Evolutionary conservation across 2,113 vertebrate species (phyloP).

Genomic region (Megaceryle torquata): DNA sequence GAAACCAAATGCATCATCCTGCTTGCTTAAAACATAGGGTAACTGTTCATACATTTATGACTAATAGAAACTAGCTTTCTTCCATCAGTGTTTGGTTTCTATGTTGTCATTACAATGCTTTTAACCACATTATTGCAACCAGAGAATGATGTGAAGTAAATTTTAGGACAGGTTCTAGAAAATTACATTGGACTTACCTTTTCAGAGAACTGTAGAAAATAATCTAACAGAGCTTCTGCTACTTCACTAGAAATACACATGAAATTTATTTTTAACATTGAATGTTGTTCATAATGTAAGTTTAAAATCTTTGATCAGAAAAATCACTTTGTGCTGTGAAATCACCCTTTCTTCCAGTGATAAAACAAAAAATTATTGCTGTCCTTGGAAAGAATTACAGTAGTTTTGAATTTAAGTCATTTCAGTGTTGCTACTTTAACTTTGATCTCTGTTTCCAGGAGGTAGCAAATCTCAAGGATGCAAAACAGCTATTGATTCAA

Average conservation of each 20-base stretch:
- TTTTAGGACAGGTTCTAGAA: not conserved
- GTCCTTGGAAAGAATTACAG: not conserved
- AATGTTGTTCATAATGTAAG: not conserved
- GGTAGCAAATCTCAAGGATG: slow-evolving; percentile 85
- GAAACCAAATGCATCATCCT: not conserved
- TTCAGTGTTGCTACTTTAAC: not conserved
- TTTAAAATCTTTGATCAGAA: not conserved
- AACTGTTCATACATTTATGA: not conserved
- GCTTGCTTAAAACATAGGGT: not conserved
- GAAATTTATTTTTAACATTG: not conserved
- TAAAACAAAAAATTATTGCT: not conserved
- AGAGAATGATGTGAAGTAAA: not conserved
- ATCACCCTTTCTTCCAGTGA: not conserved
- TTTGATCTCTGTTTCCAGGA: slow-evolving; percentile 75
- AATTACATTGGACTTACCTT: not conserved
- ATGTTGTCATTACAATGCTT: not conserved
- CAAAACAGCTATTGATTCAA: slow-evolving; percentile 92
- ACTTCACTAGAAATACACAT: not conserved
- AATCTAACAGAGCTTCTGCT: not conserved
- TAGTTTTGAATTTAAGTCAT: not conserved
- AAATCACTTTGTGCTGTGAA: not conserved
- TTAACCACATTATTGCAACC: not conserved
- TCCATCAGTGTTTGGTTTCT: not conserved
- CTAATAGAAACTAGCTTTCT: not conserved
- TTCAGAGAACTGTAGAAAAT: not conserved